Evolutionary conservation across 2,113 vertebrate species (phyloP), one percentile per base, ranked within the genome.

Genomic region (Australoheros scitulus): DNA sequence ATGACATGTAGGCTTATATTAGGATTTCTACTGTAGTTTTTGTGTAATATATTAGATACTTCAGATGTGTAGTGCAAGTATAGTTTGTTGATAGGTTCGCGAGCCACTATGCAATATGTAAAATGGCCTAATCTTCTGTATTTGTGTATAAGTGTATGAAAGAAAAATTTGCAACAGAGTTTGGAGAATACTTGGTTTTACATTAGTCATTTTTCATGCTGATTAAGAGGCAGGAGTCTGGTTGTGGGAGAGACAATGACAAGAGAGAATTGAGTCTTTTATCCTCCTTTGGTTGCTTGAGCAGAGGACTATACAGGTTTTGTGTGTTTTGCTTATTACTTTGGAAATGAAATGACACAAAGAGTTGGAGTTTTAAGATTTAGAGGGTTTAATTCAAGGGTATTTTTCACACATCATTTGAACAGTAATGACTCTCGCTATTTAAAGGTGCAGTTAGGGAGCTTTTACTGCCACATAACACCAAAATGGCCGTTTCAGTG

Each of bases 401-500:
- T 83, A 70, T 89, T 88, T 85, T 85, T 86, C 60, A 78, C 63
- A 75, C 76, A 55, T 87, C 64, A 47, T 58, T 76, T 83, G 41
- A 88, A 65, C 58, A 24, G 61, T 91, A 84, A 92, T 89, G 81
- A 85, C 61, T 57, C 11, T 17, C n/a, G 6, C 61, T n/a, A 43
- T 86, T 89, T 77, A 68, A 84, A 88, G 76, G 58, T 84, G 58
- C 81, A 59, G 52, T 81, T 78, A 81, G 50, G 41, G 41, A 65
- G 61, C 55, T 88, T 87, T 87, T 84, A 90, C 61, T 77, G 80
- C 78, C 76, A 77, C 41, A 82, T 87, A 84, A 88, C 22, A 77
- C 63, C 57, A 80, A 82, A 89, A 89, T 87, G 61, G 64, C 61
- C 59, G 18, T 84, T 65, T 80, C 47, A 61, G 29, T 9, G 13